phyloP scores from a whole-genome alignment of 2,888 invertebrate species.

The Thymelicus acteon region DNA sequence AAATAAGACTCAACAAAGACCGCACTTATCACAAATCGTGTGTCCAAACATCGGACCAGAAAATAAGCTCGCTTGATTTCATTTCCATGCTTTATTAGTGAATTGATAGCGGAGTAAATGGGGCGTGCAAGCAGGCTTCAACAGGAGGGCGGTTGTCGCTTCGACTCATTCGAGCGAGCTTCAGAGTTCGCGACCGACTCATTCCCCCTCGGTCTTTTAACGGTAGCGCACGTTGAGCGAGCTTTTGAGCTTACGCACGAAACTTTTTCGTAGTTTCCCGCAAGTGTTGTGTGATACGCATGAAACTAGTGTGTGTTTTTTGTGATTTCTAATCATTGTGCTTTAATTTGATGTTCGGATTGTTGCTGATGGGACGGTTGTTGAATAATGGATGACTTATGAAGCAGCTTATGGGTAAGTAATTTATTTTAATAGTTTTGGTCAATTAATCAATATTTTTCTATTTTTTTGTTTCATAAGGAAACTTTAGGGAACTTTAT shows the following conservation, averaged over 20 bases:
- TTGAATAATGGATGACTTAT: conserved; percentile 29
- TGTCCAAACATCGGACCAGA: conserved; percentile 31
- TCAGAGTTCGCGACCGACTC: conserved; percentile 1
- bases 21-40: conserved; percentile 24
- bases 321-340: conserved; percentile 20
- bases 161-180: conserved; percentile 6
- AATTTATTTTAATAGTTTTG: background rate
- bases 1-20: background rate
- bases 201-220: conserved; percentile 20
- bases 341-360: conserved; percentile 23
- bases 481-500: background rate
- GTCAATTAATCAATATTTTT: no score
- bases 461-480: no score
- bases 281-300: conserved; percentile 16
- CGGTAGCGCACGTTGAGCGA: conserved; percentile 21
- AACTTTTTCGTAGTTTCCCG: conserved; percentile 33
- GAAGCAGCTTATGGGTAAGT: conserved; percentile 30
- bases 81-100: conserved; percentile 39
- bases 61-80: conserved; percentile 37
- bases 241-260: conserved; percentile 20
- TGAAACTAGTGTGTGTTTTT: conserved; percentile 20
- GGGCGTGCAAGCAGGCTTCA: conserved; percentile 52
- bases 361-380: conserved; percentile 22
- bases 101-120: conserved; percentile 39
- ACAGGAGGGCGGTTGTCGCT: conserved; percentile 58